Evolutionary conservation across 2,888 invertebrate species (phyloP), one percentile per base, ranked within the genome.

Genomic region (Pristionchus fissidentatus): DNA sequence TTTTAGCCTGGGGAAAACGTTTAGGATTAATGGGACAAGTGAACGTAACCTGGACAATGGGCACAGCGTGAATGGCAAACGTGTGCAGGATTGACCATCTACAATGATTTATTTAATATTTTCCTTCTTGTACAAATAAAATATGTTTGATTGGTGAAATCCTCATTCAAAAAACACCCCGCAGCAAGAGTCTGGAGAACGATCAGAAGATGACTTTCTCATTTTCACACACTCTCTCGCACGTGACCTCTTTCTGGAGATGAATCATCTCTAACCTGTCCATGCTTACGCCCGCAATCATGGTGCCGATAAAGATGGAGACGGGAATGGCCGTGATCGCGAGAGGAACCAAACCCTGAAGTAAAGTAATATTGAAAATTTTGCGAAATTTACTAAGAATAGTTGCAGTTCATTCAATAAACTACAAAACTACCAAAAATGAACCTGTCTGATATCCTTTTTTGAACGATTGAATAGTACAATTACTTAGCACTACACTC

Each of bases 81-180:
- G 66, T 66, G 22, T 66, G 66, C 5, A 66, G 35, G 7, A 66
- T 66, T 8, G 66, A 66, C 66, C 66, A 66, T 66, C 66, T 66
- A 22, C 8, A 38, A 13, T 32, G 35, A n/a, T n/a, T n/a, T n/a
- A n/a, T n/a, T 29, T 62, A 13, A 5, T 60, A 8, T 62, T 62
- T 32, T 29, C 26, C 32, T 29, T 22, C n/a, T 5, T 8, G 22
- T 57, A 8, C 1, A 2, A n/a, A n/a, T 10, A 8, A n/a, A n/a
- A 4, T 22, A 55, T 8, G 4, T n/a, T 22, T 55, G 8, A 13
- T n/a, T 15, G 4, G 55, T 22, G 7, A 55, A 55, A n/a, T 22
- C 10, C 15, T 55, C 7, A 55, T 4, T 55, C n/a, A n/a, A n/a
- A n/a, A n/a, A n/a, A n/a, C n/a, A n/a, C n/a, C n/a, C n/a, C n/a